Conservation (phyloP, 2,113 vertebrate species). For the Corvus cornix region DNA sequence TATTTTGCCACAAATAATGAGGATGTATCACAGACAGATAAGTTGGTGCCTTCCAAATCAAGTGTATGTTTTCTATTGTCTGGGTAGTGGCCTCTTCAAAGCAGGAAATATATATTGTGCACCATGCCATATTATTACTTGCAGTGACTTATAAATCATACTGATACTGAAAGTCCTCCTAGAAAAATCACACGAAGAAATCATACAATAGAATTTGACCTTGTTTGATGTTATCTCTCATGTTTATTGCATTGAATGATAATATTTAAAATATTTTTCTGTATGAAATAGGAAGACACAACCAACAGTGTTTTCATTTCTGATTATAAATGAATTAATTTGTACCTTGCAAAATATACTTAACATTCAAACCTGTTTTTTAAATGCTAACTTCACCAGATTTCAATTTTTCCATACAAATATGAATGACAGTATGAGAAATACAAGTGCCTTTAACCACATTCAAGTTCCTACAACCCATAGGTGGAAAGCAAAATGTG, state of each 20-base stretch:
- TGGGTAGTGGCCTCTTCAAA: not conserved
- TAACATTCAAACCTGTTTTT: not conserved
- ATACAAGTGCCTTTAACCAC: not conserved
- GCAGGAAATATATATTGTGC: not conserved
- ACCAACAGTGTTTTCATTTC: not conserved
- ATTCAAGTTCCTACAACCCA: not conserved
- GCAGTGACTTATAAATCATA: not conserved
- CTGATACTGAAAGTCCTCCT: not conserved
- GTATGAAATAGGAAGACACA: not conserved
- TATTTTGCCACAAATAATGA: conserved; percentile 30
- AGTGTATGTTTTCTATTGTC: conserved; percentile 2
- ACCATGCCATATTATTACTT: not conserved
- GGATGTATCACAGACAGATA: not conserved
- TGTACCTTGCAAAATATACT: not conserved
- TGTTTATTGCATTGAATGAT: not conserved
- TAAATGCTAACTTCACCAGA: not conserved
- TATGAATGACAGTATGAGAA: not conserved
- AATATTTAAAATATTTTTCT: not conserved
- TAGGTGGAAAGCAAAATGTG: not conserved
- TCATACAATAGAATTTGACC: not conserved
- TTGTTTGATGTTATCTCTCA: not conserved
- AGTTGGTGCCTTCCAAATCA: conserved; percentile 17
- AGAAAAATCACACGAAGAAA: not conserved
- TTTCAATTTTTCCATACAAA: not conserved
- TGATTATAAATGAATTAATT: not conserved